Conservation (phyloP, 2,113 vertebrate species). For the Takifugu bimaculatus region DNA sequence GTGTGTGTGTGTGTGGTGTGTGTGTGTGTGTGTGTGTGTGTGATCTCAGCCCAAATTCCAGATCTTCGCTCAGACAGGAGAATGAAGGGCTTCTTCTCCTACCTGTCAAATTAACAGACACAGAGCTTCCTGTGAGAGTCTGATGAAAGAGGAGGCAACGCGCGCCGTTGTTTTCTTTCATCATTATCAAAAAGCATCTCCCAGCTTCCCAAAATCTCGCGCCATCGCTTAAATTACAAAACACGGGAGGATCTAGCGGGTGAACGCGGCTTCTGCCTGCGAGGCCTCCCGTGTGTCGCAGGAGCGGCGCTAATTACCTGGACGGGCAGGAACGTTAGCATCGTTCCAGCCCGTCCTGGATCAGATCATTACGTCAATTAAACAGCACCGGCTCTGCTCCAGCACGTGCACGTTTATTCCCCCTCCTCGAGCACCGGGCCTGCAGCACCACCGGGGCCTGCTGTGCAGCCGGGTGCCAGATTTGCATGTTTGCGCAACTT, state of each 20-base stretch:
- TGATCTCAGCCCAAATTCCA: neutral
- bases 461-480: neutral
- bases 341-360: too few species aligned
- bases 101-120: slow-evolving; percentile 20
- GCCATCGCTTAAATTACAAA: slow-evolving; percentile 21
- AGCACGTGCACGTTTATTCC: too few species aligned
- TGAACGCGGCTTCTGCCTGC: neutral
- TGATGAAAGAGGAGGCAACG: slow-evolving; percentile 49
- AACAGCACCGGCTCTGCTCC: too few species aligned
- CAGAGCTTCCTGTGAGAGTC: slow-evolving; percentile 12
- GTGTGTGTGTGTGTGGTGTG: too few species aligned
- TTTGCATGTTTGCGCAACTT: neutral
- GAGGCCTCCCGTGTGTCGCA: too few species aligned
- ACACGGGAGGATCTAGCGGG: slow-evolving; percentile 6
- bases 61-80: neutral
- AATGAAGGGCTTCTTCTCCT: slow-evolving; percentile 17
- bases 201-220: slow-evolving; percentile 14
- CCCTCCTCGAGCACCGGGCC: too few species aligned
- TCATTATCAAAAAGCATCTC: slow-evolving; percentile 8
- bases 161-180: slow-evolving; percentile 22
- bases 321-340: too few species aligned
- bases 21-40: neutral
- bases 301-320: too few species aligned
- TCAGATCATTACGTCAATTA: too few species aligned
- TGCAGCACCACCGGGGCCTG: too few species aligned